These are phyloP conservation scores for Falco rusticolus DNA, from an alignment of 2,797 vertebrate species.

Conservation along the genomic window DNA sequence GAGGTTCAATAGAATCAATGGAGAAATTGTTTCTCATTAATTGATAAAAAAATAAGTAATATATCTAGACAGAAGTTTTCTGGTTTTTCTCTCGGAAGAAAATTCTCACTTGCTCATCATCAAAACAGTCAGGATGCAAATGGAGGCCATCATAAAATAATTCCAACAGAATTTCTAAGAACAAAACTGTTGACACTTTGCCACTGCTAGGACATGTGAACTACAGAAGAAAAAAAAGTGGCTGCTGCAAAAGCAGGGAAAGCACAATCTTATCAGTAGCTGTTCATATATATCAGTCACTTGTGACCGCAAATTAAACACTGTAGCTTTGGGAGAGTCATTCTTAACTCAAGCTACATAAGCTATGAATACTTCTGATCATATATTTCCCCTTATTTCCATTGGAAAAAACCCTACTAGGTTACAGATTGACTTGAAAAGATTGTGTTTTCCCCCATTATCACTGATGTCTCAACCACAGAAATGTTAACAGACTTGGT, in stretches of 20 bases:
- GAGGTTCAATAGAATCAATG: not conserved
- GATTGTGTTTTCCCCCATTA: not conserved
- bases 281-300: not conserved
- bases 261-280: not conserved
- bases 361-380: not conserved
- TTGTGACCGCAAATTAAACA: conserved; percentile 10
- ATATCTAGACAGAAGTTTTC: not conserved
- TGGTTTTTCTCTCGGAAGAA: not conserved
- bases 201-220: not conserved
- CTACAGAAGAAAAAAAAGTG: not conserved
- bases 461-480: not conserved
- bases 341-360: not conserved
- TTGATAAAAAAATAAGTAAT: not conserved
- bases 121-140: not conserved
- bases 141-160: not conserved
- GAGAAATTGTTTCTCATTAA: not conserved
- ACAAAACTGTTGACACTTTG: not conserved
- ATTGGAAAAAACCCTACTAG: not conserved
- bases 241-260: not conserved
- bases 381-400: not conserved
- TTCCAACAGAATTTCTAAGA: not conserved
- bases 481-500: not conserved
- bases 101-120: not conserved
- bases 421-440: not conserved
- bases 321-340: not conserved